phyloP scores from a whole-genome alignment of 1,140 invertebrate genomes.

The Aphis craccivora region DNA sequence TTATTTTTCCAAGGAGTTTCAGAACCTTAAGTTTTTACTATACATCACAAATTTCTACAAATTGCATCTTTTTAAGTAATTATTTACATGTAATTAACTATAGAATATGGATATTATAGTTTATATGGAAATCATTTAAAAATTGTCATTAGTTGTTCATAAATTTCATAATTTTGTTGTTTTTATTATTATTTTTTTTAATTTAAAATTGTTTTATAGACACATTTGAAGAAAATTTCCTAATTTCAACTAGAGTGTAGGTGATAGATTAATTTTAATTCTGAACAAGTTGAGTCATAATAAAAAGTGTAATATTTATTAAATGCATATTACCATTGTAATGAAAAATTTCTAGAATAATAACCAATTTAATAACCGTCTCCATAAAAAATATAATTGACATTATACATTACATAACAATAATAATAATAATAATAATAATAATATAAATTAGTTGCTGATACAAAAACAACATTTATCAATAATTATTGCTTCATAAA shows the following conservation, averaged over 20 bases:
- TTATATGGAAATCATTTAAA: background rate
- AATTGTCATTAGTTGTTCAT: background rate
- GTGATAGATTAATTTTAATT: background rate
- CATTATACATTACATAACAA: slow-evolving; percentile 1
- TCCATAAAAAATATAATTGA: background rate
- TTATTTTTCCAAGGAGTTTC: too few species aligned
- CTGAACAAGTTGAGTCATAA: background rate
- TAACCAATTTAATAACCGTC: background rate
- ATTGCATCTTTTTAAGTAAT: background rate
- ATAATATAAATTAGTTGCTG: slow-evolving; percentile 7
- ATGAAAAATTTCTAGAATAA: background rate
- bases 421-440: slow-evolving; percentile 17
- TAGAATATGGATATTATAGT: background rate
- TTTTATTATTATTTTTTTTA: background rate
- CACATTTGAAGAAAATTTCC: background rate
- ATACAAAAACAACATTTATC: background rate
- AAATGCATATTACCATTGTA: background rate
- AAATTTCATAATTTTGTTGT: background rate
- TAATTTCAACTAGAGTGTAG: background rate
- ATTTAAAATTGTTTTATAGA: background rate
- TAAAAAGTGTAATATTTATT: background rate
- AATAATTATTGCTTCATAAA: too few species aligned
- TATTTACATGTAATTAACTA: background rate
- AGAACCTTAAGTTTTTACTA: too few species aligned
- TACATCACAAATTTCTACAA: background rate